Base-by-base conservation (phyloP, 2,888 invertebrate species). In the Hoplodrina ambigua region DNA sequence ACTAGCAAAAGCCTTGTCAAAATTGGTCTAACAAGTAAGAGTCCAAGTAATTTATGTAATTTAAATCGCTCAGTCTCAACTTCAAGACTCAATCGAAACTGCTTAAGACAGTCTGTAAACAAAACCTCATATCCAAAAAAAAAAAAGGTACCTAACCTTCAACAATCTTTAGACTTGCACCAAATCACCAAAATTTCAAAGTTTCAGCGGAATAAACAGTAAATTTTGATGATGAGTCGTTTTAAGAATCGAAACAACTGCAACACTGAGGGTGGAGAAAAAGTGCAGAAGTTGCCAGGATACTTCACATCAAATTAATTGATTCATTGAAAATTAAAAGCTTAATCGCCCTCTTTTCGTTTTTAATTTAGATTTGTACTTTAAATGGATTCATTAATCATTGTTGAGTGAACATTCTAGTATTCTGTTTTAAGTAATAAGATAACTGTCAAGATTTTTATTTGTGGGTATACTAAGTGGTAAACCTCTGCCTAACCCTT, bases 211-310 rank as follows among this genome's bases (percentile, higher is more conserved):
- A 90, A 89, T 88, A 93, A 92, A 92, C 91, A 93, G 89, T 87
- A 88, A 91, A 93, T 91, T 92, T 89, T 87, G 91, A 93, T 92
- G 92, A 93, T 91, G 91, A 93, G 91, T 92, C 92, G 91, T 93
- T 93, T 90, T 90, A 92, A 91, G 90, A 93, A 93, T 91, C 88
- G 87, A 87, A 91, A 89, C 87, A 89, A 90, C 87, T 93, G 92
- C 90, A 88, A 84, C 87, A 81, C 59, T 33, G 62, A 58, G 84
- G 80, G 75, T 58, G 83, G 84, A 77, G 80, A 73, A 25, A 83
- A 78, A 88, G 86, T 72, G 74, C 65, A 76, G 82, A 83, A 83
- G 85, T 89, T 87, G 86, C 86, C 75, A 81, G 88, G 72, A 75
- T 69, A 66, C 72, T 81, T 61, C 54, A 63, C 77, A 63, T 83